Base-by-base conservation (phyloP, 1,140 invertebrate species). In the Nixonia krombeini region DNA sequence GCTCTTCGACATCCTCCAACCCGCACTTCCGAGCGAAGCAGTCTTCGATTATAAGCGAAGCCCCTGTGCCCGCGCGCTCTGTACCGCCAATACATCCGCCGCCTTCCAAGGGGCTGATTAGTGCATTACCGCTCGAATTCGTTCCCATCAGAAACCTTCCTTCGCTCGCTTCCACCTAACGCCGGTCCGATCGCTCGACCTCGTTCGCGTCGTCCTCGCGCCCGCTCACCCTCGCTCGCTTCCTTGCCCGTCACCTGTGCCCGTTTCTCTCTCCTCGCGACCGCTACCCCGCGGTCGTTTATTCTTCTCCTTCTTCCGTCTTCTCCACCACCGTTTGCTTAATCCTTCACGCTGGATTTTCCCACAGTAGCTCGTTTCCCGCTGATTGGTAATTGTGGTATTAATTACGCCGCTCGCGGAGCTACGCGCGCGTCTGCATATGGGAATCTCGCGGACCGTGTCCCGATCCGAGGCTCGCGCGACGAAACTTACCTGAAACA, bases 11-110 rank as follows among this genome's bases (percentile, higher is more conserved):
- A 35, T 47, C 61, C 64, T 51, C 55, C 56, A 38, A 49, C 72
- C 61, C 51, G 55, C 46, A 49, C 71, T 69, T 62, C 62, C 67
- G 59, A 74, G 70, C 62, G 65, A 56, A 74, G 70, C 75, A 76
- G 69, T 73, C 78, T 75, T 80, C 77, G 78, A 79, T 81, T 78
- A 81, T 81, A 82, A 82, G 73, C 70, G 61, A 79, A 80, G 74
- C 69, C 76, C 70, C 62, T 67, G 64, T 49, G 29, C 37, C 64
- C 59, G 9, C 55, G 9, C 55, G 42, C 69, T 67, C 62, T 71
- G 70, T 57, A 74, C 59, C 67, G 62, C 61, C 72, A 72, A 81
- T 80, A 81, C 76, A 78, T 78, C 74, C 75, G 70, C 74, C 75
- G 70, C 70, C 69, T 76, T 76, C 68, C 62, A 76, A 72, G 58